These are phyloP conservation scores for Ectropis grisescens DNA, from an alignment of 1,140 invertebrate species.

Conservation along the genomic window DNA sequence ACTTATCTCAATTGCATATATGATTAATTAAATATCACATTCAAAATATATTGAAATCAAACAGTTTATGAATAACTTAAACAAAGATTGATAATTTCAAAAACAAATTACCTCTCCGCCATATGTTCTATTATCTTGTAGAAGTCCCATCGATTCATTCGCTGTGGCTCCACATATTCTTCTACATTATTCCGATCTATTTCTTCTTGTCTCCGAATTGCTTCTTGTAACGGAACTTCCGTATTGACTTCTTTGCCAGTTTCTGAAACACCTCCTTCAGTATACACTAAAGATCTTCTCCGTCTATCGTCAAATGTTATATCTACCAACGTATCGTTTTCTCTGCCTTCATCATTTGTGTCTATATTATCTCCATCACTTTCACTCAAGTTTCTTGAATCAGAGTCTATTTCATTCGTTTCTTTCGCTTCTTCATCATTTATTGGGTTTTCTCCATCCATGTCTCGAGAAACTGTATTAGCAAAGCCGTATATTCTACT, in stretches of 20 bases:
- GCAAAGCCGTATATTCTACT: conserved; percentile 70
- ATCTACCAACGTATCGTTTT: conserved; percentile 53
- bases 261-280: conserved; percentile 42
- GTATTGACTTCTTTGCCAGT: conserved; percentile 22
- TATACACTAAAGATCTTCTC: conserved; percentile 38
- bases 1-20: too few relatives aligned
- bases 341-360: conserved; percentile 10
- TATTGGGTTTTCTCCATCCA: conserved; percentile 26
- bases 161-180: conserved; percentile 43
- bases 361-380: conserved; percentile 6
- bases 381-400: conserved; percentile 3
- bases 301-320: conserved; percentile 48
- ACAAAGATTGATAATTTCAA: too few relatives aligned
- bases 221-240: conserved; percentile 43
- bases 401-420: conserved; percentile 11
- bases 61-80: too few relatives aligned
- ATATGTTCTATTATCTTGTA: conserved; percentile 74
- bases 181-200: conserved; percentile 40
- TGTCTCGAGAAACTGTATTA: conserved; percentile 48
- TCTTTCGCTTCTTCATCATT: conserved; percentile 19
- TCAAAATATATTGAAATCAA: too few relatives aligned
- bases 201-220: conserved; percentile 47
- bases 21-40: too few relatives aligned
- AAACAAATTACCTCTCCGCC: conserved; percentile 51
- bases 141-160: conserved; percentile 73